Conservation (phyloP, 2,113 vertebrate species). For the Rhabdomys dilectus region DNA sequence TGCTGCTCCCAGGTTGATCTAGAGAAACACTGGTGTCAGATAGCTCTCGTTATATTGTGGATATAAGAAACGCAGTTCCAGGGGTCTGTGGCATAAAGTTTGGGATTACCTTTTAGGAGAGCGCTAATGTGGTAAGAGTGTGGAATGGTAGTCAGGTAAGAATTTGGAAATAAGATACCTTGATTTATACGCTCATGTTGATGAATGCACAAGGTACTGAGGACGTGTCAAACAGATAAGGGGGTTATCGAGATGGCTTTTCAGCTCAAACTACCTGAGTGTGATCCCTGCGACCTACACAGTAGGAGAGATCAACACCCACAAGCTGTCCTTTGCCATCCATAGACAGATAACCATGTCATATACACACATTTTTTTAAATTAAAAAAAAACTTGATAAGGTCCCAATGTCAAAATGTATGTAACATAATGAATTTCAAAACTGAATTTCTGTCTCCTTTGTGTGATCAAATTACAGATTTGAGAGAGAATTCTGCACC, state of each 20-base stretch:
- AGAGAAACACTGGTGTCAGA: neutral
- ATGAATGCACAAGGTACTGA: neutral
- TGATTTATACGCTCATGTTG: constrained; percentile 6
- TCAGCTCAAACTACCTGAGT: too few relatives aligned
- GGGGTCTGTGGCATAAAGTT: neutral
- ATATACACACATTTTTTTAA: neutral
- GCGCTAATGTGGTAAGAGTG: neutral
- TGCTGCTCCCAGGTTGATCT: neutral
- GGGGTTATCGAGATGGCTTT: neutral
- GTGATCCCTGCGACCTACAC: neutral
- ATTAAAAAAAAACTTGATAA: neutral
- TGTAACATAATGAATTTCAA: neutral
- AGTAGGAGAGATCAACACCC: neutral
- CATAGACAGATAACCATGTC: neutral
- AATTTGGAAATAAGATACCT: neutral
- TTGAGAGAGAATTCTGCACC: constrained; percentile 29
- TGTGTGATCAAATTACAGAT: neutral
- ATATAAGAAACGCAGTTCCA: neutral
- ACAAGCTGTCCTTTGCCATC: neutral
- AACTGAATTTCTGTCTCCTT: neutral
- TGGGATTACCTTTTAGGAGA: neutral
- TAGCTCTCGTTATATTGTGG: neutral
- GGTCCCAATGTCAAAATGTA: neutral
- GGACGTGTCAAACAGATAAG: neutral
- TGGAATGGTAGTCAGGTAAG: neutral